Percentiles rank a stretch among this genome's conserved stretches.
phyloP scores from a whole-genome alignment of 2,888 invertebrate genomes.

The Fissipunctia ypsillon region DNA sequence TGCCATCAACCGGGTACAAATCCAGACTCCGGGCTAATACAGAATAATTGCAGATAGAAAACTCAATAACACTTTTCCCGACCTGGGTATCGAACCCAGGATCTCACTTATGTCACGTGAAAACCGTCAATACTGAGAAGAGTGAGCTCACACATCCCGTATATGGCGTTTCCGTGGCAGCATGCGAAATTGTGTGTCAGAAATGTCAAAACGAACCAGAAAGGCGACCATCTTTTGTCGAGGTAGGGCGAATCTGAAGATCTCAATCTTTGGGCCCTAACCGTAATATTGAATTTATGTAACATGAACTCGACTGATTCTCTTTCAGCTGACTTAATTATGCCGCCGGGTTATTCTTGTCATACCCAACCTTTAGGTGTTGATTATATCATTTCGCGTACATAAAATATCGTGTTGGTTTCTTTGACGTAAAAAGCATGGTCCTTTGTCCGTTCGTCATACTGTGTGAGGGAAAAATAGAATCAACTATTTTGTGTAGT shows the following conservation, averaged over 20 bases:
- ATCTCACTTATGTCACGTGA: too few relatives aligned
- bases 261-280: neutral
- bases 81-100: too few relatives aligned
- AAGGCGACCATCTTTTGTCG: too few relatives aligned
- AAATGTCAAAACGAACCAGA: neutral
- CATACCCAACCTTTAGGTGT: neutral
- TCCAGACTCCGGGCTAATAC: too few relatives aligned
- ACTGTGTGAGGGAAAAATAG: slow-evolving; percentile 19
- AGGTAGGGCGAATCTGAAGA: neutral
- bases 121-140: neutral
- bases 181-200: too few relatives aligned
- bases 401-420: slow-evolving; percentile 8
- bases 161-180: too few relatives aligned
- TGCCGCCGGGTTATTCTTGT: neutral
- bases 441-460: slow-evolving; percentile 8
- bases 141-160: too few relatives aligned
- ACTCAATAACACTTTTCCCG: too few relatives aligned
- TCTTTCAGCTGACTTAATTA: slow-evolving; percentile 3
- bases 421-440: slow-evolving; percentile 1
- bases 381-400: slow-evolving; percentile 1
- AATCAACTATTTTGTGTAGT: neutral
- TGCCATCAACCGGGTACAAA: too few relatives aligned
- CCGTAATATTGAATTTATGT: slow-evolving; percentile 5
- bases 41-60: too few relatives aligned
- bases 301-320: neutral